These are phyloP conservation scores for Symphodus melops DNA, from an alignment of 2,113 vertebrate genomes.

Conservation along the genomic window DNA sequence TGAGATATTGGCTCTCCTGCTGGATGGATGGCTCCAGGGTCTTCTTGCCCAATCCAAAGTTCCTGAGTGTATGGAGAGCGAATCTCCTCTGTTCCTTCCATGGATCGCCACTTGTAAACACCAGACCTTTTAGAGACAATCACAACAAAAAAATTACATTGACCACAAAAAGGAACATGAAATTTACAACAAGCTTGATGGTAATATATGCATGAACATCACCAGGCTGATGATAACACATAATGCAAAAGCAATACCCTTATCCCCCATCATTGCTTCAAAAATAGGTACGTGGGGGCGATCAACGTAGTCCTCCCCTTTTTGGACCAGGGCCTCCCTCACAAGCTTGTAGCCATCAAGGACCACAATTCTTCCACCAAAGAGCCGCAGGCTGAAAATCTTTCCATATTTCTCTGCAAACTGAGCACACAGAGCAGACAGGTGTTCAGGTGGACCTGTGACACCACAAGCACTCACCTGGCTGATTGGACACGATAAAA, in stretches of 20 bases:
- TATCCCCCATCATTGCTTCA: conserved; percentile 14
- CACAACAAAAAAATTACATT: neutral
- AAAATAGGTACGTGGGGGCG: conserved; percentile 50
- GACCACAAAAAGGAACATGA: neutral
- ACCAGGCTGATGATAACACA: no score
- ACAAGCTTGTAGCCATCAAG: conserved; percentile 77
- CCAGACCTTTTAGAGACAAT: conserved; percentile 69
- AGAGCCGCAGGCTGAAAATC: conserved; percentile 47
- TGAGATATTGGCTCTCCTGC: conserved; percentile 78
- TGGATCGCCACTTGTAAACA: conserved; percentile 60
- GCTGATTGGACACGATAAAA: neutral
- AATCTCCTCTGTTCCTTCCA: conserved; percentile 86
- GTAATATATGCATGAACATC: neutral
- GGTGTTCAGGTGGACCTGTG: no score
- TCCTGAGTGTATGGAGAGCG: conserved; percentile 82
- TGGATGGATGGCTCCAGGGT: conserved; percentile 82
- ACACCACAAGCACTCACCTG: neutral
- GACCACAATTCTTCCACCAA: conserved; percentile 36
- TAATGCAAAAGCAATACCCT: conserved; percentile 63
- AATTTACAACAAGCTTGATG: neutral
- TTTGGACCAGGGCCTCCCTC: conserved; percentile 82
- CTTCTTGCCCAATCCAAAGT: conserved; percentile 86
- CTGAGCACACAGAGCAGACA: conserved; percentile 49
- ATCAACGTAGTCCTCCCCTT: conserved; percentile 74
- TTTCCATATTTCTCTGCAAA: conserved; percentile 80